Percentiles rank a stretch among this genome's conserved stretches.
phyloP scores from a whole-genome alignment of 2,113 vertebrate species.

The Collichthys lucidus region DNA sequence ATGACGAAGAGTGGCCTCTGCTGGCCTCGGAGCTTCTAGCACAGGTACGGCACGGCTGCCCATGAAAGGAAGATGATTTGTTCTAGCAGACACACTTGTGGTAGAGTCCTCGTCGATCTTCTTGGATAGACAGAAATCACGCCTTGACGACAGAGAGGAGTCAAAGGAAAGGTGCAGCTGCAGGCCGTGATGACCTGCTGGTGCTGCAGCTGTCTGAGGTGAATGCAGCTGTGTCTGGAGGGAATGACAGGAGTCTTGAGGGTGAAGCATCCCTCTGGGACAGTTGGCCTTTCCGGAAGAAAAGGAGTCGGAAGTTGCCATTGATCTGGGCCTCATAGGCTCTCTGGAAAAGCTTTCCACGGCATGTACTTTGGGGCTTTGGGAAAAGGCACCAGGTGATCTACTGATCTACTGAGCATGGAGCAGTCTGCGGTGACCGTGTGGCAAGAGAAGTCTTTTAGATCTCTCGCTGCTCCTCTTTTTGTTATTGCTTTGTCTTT shows the following conservation, averaged over 20 bases:
- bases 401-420: not conserved
- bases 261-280: conserved; percentile 3
- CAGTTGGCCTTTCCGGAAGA: conserved; percentile 2
- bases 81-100: conserved; percentile 79
- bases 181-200: not conserved
- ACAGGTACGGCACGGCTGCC: conserved; percentile 69
- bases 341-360: conserved; percentile 23
- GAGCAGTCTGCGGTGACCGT: not conserved
- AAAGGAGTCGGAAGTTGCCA: conserved; percentile 1
- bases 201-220: not conserved
- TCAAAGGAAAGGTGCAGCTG: not conserved
- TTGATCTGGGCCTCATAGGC: not conserved
- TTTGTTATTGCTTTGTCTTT: not conserved
- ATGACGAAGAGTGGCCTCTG: conserved; percentile 23
- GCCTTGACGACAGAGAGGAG: not conserved
- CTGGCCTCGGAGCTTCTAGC: conserved; percentile 7
- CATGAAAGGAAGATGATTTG: conserved; percentile 4
- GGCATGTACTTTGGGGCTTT: conserved; percentile 24
- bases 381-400: conserved; percentile 35
- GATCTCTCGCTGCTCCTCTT: not conserved
- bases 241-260: not conserved
- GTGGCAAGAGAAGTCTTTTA: not conserved
- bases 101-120: conserved; percentile 77
- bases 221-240: conserved; percentile 1
- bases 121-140: not conserved